Conservation (phyloP, 2,797 vertebrate species). For the Sphaeramia orbicularis region DNA sequence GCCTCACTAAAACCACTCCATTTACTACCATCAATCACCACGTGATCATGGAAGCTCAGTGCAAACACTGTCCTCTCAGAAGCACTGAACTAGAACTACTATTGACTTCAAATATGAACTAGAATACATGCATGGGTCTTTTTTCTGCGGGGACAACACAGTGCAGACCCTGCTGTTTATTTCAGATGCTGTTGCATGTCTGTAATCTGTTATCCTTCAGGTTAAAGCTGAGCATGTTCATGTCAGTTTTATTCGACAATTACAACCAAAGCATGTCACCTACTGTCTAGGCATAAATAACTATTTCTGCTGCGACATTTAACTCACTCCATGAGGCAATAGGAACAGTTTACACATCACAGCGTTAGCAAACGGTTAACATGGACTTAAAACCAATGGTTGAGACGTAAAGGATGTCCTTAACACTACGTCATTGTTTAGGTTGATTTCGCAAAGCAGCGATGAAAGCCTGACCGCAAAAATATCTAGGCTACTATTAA, state of each 20-base stretch:
- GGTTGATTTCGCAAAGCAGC: constrained; percentile 1
- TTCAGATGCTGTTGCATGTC: constrained; percentile 16
- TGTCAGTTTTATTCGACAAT: neutral
- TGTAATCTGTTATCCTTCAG: constrained; percentile 24
- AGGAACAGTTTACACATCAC: too few relatives aligned
- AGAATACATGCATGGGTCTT: neutral
- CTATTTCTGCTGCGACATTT: neutral
- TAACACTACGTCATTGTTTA: constrained; percentile 29
- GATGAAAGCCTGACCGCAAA: neutral
- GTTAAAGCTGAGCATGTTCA: neutral
- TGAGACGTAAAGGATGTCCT: constrained; percentile 2
- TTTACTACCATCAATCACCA: constrained; percentile 21
- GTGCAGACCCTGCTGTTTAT: constrained; percentile 5
- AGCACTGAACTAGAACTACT: too few relatives aligned
- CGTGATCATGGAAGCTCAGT: constrained; percentile 32
- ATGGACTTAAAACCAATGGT: neutral
- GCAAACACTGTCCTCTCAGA: constrained; percentile 3
- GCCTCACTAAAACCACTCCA: constrained; percentile 21
- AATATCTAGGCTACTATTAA: neutral
- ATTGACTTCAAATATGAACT: too few relatives aligned
- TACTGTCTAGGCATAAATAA: neutral
- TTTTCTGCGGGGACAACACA: neutral
- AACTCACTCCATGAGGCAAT: too few relatives aligned
- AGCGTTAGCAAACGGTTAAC: constrained; percentile 3
- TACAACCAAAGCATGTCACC: neutral